phyloP scores from a whole-genome alignment of 2,888 invertebrate species.

The Octodonta nipae region DNA sequence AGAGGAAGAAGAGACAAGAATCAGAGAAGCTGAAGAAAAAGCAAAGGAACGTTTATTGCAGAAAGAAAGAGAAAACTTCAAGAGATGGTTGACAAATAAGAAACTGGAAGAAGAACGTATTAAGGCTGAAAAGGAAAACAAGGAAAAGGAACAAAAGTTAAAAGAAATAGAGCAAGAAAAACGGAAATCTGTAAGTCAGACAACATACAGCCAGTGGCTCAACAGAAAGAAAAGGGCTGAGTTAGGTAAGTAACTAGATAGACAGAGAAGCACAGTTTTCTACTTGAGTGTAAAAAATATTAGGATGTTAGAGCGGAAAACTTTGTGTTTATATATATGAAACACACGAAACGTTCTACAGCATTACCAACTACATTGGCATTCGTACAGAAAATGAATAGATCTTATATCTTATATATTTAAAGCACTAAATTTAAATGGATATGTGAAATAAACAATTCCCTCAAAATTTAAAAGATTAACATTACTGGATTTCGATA shows the following conservation, averaged over 20 bases:
- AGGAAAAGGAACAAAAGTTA: conserved; percentile 27
- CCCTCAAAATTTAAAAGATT: no score
- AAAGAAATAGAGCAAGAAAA: conserved; percentile 28
- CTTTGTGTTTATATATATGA: no score
- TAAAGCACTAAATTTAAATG: no score
- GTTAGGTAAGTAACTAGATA: conserved; percentile 40
- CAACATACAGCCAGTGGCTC: conserved; percentile 38
- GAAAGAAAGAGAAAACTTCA: conserved; percentile 34
- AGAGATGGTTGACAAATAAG: conserved; percentile 38
- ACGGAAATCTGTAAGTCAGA: conserved; percentile 24
- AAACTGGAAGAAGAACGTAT: conserved; percentile 27
- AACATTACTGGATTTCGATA: no score
- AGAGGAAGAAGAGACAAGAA: conserved; percentile 20
- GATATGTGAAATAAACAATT: no score
- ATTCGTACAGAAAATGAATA: no score
- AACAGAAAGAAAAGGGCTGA: conserved; percentile 45
- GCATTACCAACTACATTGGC: no score
- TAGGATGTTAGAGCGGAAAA: no score
- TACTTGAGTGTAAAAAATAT: no score
- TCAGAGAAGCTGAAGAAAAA: conserved; percentile 26
- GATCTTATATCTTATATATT: no score
- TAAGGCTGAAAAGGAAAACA: conserved; percentile 34
- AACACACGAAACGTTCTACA: no score
- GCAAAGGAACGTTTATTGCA: conserved; percentile 30
- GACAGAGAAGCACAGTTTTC: no score